Conservation (phyloP, 2,113 vertebrate species). For the Camelus dromedarius region DNA sequence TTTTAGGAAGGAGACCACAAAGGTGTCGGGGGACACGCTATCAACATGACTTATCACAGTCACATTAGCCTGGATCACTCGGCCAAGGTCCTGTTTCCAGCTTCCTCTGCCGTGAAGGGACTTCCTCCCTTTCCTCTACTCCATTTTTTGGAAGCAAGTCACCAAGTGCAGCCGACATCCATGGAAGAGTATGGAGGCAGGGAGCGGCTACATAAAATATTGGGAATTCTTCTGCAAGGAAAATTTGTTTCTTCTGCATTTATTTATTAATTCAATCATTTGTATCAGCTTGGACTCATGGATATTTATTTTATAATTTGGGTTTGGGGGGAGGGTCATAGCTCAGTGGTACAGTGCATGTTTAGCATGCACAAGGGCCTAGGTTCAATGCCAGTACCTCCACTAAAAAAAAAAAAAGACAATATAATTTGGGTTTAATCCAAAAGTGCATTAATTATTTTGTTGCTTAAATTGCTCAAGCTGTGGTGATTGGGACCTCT, state of each 20-base stretch:
- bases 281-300: neutral
- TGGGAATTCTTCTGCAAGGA: constrained; percentile 20
- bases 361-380: too few species aligned
- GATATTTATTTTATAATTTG: constrained; percentile 9
- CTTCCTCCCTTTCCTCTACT: neutral
- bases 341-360: too few species aligned
- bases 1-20: neutral
- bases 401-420: too few species aligned
- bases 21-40: neutral
- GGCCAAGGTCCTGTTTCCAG: neutral
- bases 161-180: neutral
- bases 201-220: neutral
- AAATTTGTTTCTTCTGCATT: neutral
- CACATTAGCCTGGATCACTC: neutral
- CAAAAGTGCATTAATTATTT: neutral
- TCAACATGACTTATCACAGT: neutral
- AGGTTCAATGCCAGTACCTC: too few species aligned
- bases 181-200: neutral
- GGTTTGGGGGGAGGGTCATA: neutral
- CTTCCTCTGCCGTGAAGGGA: neutral
- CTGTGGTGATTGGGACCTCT: neutral
- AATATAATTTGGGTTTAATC: neutral
- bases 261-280: neutral
- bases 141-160: neutral
- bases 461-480: neutral